These are phyloP conservation scores for Petroica traversi DNA, from an alignment of 2,113 vertebrate species.

Conservation along the genomic window DNA sequence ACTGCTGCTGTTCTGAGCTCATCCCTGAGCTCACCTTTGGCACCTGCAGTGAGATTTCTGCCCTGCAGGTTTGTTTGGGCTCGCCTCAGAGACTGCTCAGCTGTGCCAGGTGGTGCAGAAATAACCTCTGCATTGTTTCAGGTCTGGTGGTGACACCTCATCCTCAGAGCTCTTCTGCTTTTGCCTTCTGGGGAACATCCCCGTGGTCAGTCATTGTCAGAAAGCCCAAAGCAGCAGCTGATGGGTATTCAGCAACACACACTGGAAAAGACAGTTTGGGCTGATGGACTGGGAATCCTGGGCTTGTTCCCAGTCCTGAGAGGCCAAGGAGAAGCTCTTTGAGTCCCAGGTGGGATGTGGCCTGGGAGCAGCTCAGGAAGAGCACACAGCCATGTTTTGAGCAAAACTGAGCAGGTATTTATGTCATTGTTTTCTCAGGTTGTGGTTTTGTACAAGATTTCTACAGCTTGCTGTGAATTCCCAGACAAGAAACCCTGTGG, in stretches of 20 bases:
- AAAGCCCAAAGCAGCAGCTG: background rate
- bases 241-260: background rate
- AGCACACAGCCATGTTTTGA: background rate
- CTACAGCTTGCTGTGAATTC: slow-evolving; percentile 30
- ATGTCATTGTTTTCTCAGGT: background rate
- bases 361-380: background rate
- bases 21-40: slow-evolving; percentile 59
- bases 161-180: slow-evolving; percentile 1
- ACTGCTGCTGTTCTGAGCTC: slow-evolving; percentile 39
- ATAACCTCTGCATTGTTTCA: background rate
- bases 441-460: background rate
- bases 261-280: slow-evolving; percentile 2
- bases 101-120: background rate
- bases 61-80: background rate
- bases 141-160: background rate
- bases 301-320: background rate
- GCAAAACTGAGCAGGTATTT: background rate
- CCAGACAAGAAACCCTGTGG: background rate
- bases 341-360: background rate
- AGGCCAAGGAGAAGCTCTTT: background rate
- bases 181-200: background rate
- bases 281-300: background rate
- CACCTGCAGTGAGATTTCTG: background rate
- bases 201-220: background rate
- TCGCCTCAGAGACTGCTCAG: background rate